Evolutionary conservation across 2,888 invertebrate genomes (phyloP), one percentile per base, ranked within the genome.

Genomic region (Cephus runcator): DNA sequence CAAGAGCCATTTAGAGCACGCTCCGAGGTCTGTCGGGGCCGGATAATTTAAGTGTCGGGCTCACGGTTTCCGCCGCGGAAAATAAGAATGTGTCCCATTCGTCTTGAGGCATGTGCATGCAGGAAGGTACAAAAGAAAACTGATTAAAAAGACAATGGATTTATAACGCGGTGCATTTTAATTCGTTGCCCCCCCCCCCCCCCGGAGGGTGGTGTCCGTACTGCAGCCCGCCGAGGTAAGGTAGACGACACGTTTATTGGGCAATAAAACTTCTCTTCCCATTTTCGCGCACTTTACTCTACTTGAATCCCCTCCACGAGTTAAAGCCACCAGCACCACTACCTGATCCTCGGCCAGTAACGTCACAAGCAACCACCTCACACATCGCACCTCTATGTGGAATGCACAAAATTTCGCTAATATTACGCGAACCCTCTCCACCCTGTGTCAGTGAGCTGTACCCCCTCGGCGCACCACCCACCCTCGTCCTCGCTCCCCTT

Each of bases 181-280:
- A 88, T 88, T 88, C 87, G 87, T 84, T 81, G 82, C 83, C 81
- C 83, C 81, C n/a, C n/a, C n/a, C n/a, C n/a, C n/a, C n/a, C n/a
- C 76, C 77, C 74, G 80, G 35, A 12, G 35, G 35, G 35, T 35
- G 35, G 80, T 79, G 81, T 79, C 56, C 56, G 56, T 23, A 56
- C 23, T 56, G 9, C 23, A 34, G 31, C 75, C n/a, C 81, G 82
- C 81, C 81, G 80, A 79, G 80, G 86, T 84, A 86, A 85, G 56
- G 86, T 83, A 87, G 88, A 87, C 88, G 89, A 89, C 89, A 87
- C 89, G 87, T 89, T 89, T 89, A 89, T 89, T 89, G 88, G 88
- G 85, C 88, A 88, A 89, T 89, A 89, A 89, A 89, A 88, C 88
- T 89, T 87, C 83, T 84, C 86, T 82, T 85, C 79, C 74, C 74